A percentile compares a stretch with the other conserved stretches of the same genome.
Evolutionary conservation across 2,113 vertebrate genomes (phyloP).

Genomic region (Pionites leucogaster): DNA sequence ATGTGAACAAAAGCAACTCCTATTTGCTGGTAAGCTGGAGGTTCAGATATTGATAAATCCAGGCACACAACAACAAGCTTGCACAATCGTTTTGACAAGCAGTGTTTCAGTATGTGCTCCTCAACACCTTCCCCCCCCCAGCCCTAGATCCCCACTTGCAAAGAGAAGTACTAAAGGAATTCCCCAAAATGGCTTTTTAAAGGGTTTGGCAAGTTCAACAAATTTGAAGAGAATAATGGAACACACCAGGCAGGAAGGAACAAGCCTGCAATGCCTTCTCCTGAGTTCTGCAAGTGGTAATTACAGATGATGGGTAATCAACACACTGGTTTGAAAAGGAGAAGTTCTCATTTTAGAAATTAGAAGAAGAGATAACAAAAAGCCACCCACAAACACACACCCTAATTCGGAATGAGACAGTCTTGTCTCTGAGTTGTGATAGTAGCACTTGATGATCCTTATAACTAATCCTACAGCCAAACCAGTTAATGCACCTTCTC

Average conservation of each 20-base stretch:
- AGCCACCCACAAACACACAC: not conserved
- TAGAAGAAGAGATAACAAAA: not conserved
- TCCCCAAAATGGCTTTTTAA: not conserved
- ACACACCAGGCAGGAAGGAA: not conserved
- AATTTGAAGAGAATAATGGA: not conserved
- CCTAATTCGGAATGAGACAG: not conserved
- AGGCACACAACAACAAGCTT: not conserved
- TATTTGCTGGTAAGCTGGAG: not conserved
- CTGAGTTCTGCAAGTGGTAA: not conserved
- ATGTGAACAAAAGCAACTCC: not conserved
- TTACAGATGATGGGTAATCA: not conserved
- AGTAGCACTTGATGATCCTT: not conserved
- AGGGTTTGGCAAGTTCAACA: not conserved
- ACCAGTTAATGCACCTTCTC: not conserved
- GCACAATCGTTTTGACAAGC: not conserved
- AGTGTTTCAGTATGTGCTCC: not conserved
- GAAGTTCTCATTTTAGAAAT: not conserved
- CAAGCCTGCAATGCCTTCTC: not conserved
- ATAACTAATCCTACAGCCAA: not conserved
- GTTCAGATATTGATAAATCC: not conserved
- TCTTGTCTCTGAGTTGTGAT: not conserved
- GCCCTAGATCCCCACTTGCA: not conserved
- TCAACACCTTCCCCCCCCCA: accelerated
- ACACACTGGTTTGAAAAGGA: not conserved
- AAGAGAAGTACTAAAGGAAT: not conserved